Conservation (phyloP, 2,113 vertebrate genomes). For the Sylvietta virens region DNA sequence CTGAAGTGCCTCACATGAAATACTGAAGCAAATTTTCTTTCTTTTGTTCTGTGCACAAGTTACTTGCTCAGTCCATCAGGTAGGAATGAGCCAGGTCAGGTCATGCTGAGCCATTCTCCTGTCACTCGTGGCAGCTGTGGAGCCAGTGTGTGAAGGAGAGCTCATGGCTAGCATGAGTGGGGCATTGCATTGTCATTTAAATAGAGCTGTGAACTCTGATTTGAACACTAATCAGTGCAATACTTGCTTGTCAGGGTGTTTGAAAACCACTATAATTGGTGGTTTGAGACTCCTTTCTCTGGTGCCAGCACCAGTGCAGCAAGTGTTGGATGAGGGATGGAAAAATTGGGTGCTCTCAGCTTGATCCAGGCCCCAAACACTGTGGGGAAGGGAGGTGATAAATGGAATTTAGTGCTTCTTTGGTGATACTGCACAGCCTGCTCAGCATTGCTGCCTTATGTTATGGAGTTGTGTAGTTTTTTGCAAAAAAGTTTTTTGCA, state of each 20-base stretch:
- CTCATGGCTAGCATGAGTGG: not conserved
- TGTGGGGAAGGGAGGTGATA: not conserved
- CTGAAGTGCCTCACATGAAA: not conserved
- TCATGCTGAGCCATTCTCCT: not conserved
- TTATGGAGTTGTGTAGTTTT: fast-evolving
- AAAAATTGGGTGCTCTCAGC: not conserved
- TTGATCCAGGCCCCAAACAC: not conserved
- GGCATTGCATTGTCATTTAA: not conserved
- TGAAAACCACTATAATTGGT: fast-evolving
- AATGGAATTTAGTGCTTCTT: not conserved
- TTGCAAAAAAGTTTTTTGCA: not conserved
- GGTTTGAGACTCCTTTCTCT: not conserved
- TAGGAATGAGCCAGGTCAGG: not conserved
- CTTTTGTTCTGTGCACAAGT: not conserved
- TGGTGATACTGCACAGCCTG: not conserved
- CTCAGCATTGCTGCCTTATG: fast-evolving
- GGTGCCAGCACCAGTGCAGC: not conserved
- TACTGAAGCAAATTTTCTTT: not conserved
- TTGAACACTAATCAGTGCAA: not conserved
- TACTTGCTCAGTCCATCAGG: not conserved
- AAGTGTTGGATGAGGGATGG: not conserved
- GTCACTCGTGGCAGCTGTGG: too few relatives aligned
- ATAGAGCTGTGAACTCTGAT: not conserved
- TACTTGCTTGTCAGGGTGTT: not conserved
- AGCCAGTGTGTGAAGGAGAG: not conserved